Conservation (phyloP, 1,140 invertebrate species). For the Bombus balteatus region DNA sequence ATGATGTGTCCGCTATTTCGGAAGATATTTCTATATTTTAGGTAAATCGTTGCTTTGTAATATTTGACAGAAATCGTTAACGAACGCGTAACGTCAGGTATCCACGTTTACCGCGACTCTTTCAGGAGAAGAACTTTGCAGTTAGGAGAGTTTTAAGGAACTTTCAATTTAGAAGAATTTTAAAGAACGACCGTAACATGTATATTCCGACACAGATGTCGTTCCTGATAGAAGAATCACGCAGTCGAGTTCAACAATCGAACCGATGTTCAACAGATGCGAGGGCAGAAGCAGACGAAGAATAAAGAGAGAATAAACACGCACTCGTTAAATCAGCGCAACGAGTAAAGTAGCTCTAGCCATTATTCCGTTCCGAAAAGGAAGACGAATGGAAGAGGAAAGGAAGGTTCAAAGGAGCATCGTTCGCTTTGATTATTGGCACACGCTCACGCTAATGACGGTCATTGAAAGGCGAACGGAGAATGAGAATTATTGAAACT, state of each 20-base stretch:
- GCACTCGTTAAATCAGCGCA: slow-evolving; percentile 4
- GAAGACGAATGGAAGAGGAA: background rate
- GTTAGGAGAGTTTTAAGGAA: too few species aligned
- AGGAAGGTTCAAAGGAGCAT: background rate
- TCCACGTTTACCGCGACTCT: too few species aligned
- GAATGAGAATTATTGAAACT: background rate
- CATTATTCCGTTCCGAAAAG: background rate
- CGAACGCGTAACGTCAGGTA: too few species aligned
- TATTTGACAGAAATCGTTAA: too few species aligned
- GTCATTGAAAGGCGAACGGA: background rate
- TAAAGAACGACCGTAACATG: too few species aligned
- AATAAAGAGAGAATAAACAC: background rate
- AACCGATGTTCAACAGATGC: slow-evolving; percentile 2
- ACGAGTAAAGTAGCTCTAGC: background rate
- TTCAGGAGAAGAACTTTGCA: too few species aligned
- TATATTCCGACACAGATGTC: too few species aligned
- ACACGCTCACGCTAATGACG: background rate
- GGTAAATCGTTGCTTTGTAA: too few species aligned
- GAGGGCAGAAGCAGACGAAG: background rate
- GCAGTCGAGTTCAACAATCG: background rate
- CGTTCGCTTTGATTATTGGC: slow-evolving; percentile 8
- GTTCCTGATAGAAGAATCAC: background rate
- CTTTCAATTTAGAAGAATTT: too few species aligned
- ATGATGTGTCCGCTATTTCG: too few species aligned
- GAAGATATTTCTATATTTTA: too few species aligned